Conservation (phyloP, 2,888 invertebrate species). For the Sinelater perroti region DNA sequence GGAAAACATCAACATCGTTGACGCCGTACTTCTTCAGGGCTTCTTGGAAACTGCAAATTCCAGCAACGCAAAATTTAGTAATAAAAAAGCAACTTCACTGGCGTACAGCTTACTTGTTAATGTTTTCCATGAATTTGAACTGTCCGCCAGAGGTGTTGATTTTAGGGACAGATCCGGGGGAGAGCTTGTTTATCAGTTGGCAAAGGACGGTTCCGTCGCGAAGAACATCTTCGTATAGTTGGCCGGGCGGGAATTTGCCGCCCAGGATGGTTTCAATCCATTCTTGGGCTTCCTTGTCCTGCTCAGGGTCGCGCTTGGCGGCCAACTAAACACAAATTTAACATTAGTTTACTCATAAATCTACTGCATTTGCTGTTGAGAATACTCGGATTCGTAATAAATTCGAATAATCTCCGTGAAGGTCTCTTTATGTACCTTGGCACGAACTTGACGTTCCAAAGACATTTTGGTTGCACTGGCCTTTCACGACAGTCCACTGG, state of each 20-base stretch:
- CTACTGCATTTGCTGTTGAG: too few species aligned
- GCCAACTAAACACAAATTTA: constrained; percentile 69
- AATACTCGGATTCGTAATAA: not conserved
- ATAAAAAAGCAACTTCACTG: not conserved
- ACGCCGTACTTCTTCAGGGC: constrained; percentile 91
- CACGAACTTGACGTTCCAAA: constrained; percentile 91
- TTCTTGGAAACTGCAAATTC: constrained; percentile 75
- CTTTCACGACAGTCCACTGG: constrained; percentile 23
- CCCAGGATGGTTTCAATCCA: constrained; percentile 92
- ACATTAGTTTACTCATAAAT: not conserved
- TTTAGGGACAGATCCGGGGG: constrained; percentile 87
- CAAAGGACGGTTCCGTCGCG: constrained; percentile 93
- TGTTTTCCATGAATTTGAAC: constrained; percentile 99
- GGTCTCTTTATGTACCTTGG: constrained; percentile 72
- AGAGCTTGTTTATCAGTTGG: constrained; percentile 91
- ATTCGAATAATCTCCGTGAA: not conserved
- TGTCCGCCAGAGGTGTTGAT: constrained; percentile 95
- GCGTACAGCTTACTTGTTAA: constrained; percentile 75
- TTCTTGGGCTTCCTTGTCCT: constrained; percentile 87
- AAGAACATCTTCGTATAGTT: constrained; percentile 86
- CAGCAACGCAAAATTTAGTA: not conserved
- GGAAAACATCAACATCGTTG: constrained; percentile 90
- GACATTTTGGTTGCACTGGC: constrained; percentile 70
- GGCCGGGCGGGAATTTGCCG: constrained; percentile 85
- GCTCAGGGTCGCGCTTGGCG: constrained; percentile 81